A percentile compares a stretch with the other conserved stretches of the same genome.
phyloP scores from a whole-genome alignment of 2,888 invertebrate genomes.

The Enchytraeus crypticus region DNA sequence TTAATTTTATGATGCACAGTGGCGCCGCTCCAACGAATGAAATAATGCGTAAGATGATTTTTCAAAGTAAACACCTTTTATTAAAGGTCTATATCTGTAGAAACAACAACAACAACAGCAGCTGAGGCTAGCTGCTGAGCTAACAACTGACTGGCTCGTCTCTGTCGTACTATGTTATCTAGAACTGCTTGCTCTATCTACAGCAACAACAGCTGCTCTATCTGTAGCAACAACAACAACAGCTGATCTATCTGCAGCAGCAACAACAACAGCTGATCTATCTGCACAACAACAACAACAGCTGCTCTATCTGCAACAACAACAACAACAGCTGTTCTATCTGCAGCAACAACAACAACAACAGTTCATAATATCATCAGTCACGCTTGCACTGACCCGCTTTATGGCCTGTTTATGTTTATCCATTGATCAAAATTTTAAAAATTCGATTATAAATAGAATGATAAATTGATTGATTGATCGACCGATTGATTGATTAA shows the following conservation, averaged over 20 bases:
- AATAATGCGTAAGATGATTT: no score
- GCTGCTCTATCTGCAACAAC: background rate
- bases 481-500: no score
- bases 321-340: no score
- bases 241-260: no score
- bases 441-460: no score
- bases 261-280: background rate
- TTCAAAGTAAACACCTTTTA: no score
- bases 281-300: background rate
- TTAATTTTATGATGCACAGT: no score
- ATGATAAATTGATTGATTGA: no score
- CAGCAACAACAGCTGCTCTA: background rate
- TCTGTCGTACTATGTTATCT: slow-evolving; percentile 11
- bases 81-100: background rate
- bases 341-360: background rate
- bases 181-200: slow-evolving; percentile 15
- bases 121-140: background rate
- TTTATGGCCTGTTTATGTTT: no score
- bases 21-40: no score
- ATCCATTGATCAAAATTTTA: no score
- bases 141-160: slow-evolving; percentile 9
- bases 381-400: background rate
- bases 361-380: background rate
- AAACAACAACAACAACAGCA: background rate
- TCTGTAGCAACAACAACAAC: no score